Evolutionary conservation across 2,113 vertebrate species (phyloP).

Genomic region (Hucho hucho): DNA sequence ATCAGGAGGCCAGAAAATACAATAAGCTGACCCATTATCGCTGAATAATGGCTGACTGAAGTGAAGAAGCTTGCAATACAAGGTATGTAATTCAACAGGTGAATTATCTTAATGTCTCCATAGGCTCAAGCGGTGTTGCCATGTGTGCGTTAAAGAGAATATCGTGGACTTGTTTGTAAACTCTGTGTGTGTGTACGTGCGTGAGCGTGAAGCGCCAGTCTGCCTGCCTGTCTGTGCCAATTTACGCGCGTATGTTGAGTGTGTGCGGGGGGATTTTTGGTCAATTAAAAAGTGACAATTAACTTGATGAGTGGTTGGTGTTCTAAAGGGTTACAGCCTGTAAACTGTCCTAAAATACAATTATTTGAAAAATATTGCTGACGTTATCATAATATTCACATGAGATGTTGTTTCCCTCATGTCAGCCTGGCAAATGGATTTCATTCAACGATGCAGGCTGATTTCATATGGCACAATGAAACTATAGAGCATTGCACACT

Average conservation of each 20-base stretch:
- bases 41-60: constrained; percentile 19
- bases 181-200: not conserved
- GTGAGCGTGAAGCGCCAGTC: constrained; percentile 15
- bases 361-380: constrained; percentile 27
- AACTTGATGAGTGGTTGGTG: constrained; percentile 31
- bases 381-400: not conserved
- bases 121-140: no score
- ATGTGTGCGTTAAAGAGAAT: constrained; percentile 6
- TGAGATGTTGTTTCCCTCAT: not conserved
- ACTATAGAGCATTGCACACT: not conserved
- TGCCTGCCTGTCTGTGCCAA: not conserved
- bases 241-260: constrained; percentile 48
- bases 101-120: constrained; percentile 42
- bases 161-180: no score
- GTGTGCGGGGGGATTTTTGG: constrained; percentile 45
- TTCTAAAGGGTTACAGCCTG: constrained; percentile 22
- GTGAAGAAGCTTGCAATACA: constrained; percentile 17
- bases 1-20: not conserved
- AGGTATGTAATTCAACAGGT: constrained; percentile 71
- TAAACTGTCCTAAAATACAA: constrained; percentile 21
- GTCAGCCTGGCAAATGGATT: not conserved
- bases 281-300: constrained; percentile 61
- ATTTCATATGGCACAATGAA: not conserved
- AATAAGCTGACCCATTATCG: not conserved
- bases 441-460: no score